A percentile compares a stretch with the other conserved stretches of the same genome.
phyloP scores from a whole-genome alignment of 2,797 vertebrate species.

The Neoniphon sammara region DNA sequence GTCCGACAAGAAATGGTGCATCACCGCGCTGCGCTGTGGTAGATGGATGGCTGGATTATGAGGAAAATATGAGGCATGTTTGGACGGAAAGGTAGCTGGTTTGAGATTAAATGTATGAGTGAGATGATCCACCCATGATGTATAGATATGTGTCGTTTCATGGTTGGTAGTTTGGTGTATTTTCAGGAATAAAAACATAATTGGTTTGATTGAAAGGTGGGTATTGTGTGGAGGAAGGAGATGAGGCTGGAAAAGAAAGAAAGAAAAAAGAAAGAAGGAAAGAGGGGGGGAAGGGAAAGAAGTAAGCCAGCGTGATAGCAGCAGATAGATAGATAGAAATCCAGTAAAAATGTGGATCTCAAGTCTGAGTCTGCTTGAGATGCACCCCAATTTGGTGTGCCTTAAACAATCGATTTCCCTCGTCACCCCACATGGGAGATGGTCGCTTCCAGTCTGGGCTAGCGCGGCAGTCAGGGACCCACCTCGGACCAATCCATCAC shows the following conservation, averaged over 20 bases:
- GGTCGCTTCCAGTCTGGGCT: slow-evolving; percentile 38
- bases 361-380: neutral
- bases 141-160: too few relatives aligned
- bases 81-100: too few relatives aligned
- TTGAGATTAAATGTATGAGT: too few relatives aligned
- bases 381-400: slow-evolving; percentile 2
- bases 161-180: neutral
- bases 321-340: neutral
- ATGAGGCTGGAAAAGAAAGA: neutral
- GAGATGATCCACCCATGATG: too few relatives aligned
- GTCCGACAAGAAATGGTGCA: slow-evolving; percentile 8
- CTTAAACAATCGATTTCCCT: slow-evolving; percentile 16
- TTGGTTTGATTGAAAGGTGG: too few relatives aligned
- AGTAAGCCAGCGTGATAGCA: neutral
- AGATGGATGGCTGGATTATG: neutral
- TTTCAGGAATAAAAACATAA: neutral
- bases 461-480: slow-evolving; percentile 48
- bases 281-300: too few relatives aligned
- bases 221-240: neutral
- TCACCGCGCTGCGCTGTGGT: neutral
- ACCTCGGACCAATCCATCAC: slow-evolving; percentile 64
- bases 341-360: neutral
- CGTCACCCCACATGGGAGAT: slow-evolving; percentile 7
- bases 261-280: neutral
- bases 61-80: too few relatives aligned